A percentile compares a stretch with the other conserved stretches of the same genome.
phyloP scores from a whole-genome alignment of 2,113 vertebrate genomes.

The Haliaeetus leucogaster region DNA sequence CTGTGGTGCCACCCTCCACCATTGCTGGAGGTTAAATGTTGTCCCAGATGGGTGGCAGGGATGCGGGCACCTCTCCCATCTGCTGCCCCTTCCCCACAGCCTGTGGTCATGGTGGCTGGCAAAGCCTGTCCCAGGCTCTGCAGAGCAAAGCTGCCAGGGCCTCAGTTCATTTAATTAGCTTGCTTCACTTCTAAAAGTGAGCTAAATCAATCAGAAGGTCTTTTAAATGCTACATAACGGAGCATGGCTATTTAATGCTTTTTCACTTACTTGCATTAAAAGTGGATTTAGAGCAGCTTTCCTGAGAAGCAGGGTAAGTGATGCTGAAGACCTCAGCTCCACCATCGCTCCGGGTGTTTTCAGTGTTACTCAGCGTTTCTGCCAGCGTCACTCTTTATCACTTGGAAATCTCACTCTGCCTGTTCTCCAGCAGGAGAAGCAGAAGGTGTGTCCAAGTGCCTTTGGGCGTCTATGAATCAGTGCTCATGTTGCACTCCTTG shows the following conservation, averaged over 20 bases:
- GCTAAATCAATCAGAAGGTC: neutral
- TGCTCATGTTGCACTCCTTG: neutral
- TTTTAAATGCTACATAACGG: neutral
- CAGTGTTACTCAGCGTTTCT: neutral
- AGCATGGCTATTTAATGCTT: neutral
- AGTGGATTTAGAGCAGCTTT: neutral
- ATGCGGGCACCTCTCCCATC: neutral
- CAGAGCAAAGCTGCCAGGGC: neutral
- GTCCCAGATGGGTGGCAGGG: neutral
- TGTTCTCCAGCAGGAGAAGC: neutral
- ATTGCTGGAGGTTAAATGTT: accelerated
- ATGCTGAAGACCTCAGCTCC: neutral
- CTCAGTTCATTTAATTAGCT: neutral
- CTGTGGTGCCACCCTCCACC: neutral
- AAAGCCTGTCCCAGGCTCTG: neutral
- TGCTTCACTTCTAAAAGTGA: neutral
- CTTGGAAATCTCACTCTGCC: neutral
- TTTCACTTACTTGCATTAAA: neutral
- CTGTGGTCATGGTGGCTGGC: neutral
- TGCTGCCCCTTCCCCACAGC: neutral
- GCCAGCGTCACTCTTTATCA: neutral
- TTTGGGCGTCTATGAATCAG: neutral
- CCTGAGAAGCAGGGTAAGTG: neutral
- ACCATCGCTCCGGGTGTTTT: accelerated
- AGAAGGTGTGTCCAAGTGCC: neutral